Base-by-base conservation (phyloP, 1,140 invertebrate species). In the Papilio polytes region DNA sequence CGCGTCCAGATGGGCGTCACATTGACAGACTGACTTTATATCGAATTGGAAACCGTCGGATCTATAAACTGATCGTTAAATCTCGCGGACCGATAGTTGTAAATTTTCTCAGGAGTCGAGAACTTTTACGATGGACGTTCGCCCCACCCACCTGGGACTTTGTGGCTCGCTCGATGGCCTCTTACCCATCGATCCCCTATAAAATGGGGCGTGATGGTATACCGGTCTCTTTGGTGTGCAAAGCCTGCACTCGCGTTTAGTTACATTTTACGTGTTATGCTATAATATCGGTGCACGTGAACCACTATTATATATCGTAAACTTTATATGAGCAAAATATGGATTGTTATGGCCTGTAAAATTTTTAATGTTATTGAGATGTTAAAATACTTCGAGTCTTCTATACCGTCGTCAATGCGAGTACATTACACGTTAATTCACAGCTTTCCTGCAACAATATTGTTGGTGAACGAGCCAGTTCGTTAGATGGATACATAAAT, bases 61-160 rank as follows among this genome's bases (percentile, higher is more conserved):
- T 92, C 91, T 92, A 93, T 94, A 93, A 93, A 94, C 91, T 92
- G 91, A 78, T 92, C 90, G 92, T 94, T 94, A 94, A 94, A 94
- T 94, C 91, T 93, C 90, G 85, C 86, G 82, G 83, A 84, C 18
- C 89, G 88, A 91, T 92, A 91, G 91, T 91, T 91, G 91, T 94
- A 94, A 94, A 94, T 94, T 91, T 92, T 85, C 89, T 82, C 85
- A 88, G 84, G 88, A 91, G 85, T 90, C 82, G 86, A 88, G 84
- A 84, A 89, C 86, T 91, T 93, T 94, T 94, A 94, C 91, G 91
- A 92, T 89, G 88, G 90, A 89, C 88, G 84, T 76, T 85, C 80
- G 88, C 89, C 80, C 89, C 91, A 85, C 91, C 91, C 90, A 94
- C 91, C 90, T 92, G 89, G 85, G 91, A 89, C 88, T 90, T 90